Conservation (phyloP, 2,113 vertebrate genomes). For the Noturus placidus region DNA sequence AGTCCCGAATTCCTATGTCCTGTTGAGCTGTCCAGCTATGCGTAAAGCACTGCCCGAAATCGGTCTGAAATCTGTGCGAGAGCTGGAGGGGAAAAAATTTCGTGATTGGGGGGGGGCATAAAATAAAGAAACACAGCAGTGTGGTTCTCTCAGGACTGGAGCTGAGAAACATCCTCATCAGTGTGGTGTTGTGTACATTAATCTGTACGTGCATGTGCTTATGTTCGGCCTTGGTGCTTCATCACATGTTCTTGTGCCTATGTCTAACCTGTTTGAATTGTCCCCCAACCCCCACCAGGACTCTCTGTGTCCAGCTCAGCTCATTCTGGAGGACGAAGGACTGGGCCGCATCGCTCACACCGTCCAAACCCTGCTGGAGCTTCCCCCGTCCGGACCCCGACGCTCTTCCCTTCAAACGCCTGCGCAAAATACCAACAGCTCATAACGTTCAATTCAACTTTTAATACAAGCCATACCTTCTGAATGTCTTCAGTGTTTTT, state of each 20-base stretch:
- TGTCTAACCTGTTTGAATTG: background rate
- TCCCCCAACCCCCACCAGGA: slow-evolving; percentile 66
- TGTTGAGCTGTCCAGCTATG: slow-evolving; percentile 1
- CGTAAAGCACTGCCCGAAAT: background rate
- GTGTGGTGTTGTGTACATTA: background rate
- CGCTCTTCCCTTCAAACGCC: slow-evolving; percentile 42
- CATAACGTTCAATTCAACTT: slow-evolving; percentile 20
- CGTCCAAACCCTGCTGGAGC: slow-evolving; percentile 70
- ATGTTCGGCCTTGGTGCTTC: background rate
- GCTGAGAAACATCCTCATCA: background rate
- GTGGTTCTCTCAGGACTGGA: background rate
- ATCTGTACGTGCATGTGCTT: background rate
- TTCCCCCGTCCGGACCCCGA: slow-evolving; percentile 40
- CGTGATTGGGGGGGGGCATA: no score
- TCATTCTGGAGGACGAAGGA: slow-evolving; percentile 80
- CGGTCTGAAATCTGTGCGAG: background rate
- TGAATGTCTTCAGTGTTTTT: background rate
- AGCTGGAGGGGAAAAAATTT: background rate
- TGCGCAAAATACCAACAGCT: slow-evolving; percentile 35
- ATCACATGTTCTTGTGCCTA: background rate
- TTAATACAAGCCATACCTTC: background rate
- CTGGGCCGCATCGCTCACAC: slow-evolving; percentile 72
- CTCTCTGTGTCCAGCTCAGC: slow-evolving; percentile 74
- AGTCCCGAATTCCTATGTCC: background rate
- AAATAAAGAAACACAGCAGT: background rate